Conservation (phyloP, 2,797 vertebrate species). For the Xerus rutilus region DNA sequence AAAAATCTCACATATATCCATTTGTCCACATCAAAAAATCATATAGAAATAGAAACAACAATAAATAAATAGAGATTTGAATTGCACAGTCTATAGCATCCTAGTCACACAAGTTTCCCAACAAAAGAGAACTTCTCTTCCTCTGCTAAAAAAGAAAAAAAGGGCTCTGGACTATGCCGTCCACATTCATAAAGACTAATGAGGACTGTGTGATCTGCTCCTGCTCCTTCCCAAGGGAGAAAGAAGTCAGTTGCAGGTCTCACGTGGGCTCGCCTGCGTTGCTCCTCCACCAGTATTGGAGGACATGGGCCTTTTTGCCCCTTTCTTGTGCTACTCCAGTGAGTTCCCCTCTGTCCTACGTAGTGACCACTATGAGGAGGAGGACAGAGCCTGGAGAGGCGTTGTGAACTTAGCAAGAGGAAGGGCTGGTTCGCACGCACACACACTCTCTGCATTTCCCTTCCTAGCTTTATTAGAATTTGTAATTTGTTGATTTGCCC, state of each 20-base stretch:
- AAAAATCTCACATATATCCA: neutral
- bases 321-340: neutral
- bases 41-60: neutral
- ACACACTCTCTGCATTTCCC: neutral
- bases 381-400: neutral
- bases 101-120: neutral
- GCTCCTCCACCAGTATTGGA: no score
- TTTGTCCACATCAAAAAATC: neutral
- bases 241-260: neutral
- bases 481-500: neutral
- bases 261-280: no score
- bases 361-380: neutral
- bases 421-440: neutral
- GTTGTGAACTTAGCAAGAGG: neutral
- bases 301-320: neutral
- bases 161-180: neutral
- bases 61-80: neutral
- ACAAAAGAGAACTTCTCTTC: slow-evolving; percentile 3
- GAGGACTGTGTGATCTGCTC: neutral
- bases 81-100: neutral
- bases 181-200: neutral
- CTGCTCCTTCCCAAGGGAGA: neutral
- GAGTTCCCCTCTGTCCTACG: neutral
- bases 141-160: slow-evolving; percentile 17
- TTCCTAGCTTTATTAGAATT: neutral